Evolutionary conservation across 1,140 invertebrate genomes (phyloP).

Genomic region (Tetramorium simillimum): DNA sequence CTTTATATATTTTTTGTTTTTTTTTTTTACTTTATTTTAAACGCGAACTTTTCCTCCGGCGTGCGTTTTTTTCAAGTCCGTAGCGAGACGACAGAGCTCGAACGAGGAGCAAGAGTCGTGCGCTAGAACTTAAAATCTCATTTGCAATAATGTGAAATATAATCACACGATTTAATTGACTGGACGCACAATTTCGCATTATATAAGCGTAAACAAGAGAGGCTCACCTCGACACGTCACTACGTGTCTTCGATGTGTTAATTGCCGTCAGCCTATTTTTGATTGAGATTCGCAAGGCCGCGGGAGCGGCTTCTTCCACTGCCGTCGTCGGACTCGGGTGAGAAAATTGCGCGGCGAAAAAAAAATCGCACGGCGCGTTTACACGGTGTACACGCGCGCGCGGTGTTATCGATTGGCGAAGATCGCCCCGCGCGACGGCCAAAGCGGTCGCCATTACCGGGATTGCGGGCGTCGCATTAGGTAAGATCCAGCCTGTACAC

Average conservation of each 20-base stretch:
- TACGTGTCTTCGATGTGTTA: not conserved
- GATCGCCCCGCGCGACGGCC: constrained; percentile 59
- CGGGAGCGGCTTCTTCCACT: not conserved
- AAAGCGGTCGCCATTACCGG: constrained; percentile 73
- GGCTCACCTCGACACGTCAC: not conserved
- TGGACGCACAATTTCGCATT: not conserved
- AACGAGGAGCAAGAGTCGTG: not conserved
- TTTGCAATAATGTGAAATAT: not conserved
- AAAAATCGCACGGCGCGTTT: constrained; percentile 7
- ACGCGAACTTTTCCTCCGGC: not conserved
- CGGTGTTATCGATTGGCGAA: constrained; percentile 47
- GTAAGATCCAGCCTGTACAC: constrained; percentile 71
- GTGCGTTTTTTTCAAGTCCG: not conserved
- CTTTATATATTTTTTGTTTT: not conserved
- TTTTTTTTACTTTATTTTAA: constrained; percentile 22
- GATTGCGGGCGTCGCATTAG: constrained; percentile 74
- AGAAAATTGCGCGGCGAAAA: not conserved
- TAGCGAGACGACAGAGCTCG: not conserved
- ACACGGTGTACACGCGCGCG: not conserved
- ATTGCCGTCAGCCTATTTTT: not conserved
- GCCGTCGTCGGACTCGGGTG: not conserved
- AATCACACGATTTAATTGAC: not conserved
- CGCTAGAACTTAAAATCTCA: constrained; percentile 1
- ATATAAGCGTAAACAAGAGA: not conserved
- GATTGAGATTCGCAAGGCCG: not conserved